Evolutionary conservation across 2,113 vertebrate species (phyloP).

Genomic region (Dascyllus trimaculatus): DNA sequence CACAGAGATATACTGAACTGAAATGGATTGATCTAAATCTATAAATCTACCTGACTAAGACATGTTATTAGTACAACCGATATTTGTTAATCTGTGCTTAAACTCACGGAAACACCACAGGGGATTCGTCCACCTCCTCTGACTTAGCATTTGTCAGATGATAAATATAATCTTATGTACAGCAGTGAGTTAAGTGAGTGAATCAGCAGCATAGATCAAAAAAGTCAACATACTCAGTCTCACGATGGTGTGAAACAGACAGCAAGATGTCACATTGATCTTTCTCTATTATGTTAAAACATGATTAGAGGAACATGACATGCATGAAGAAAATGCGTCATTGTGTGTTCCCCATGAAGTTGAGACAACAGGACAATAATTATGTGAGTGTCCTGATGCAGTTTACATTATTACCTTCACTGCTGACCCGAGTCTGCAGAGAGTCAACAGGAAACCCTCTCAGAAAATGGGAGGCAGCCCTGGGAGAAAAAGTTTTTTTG

Average conservation of each 20-base stretch:
- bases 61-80: no score
- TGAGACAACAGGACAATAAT: slow-evolving; percentile 2
- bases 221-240: background rate
- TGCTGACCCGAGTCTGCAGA: background rate
- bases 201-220: background rate
- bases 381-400: background rate
- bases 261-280: background rate
- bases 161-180: background rate
- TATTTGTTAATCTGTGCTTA: background rate
- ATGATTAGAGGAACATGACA: background rate
- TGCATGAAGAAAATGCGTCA: background rate
- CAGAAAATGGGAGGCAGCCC: background rate
- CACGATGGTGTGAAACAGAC: background rate
- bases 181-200: background rate
- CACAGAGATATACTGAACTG: no score
- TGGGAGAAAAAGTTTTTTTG: background rate
- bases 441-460: slow-evolving; percentile 23
- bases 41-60: no score
- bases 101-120: background rate
- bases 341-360: background rate
- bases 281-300: background rate
- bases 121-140: background rate
- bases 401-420: slow-evolving; percentile 14
- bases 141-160: no score
- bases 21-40: no score